Base-by-base conservation (phyloP, 1,140 invertebrate genomes). In the Hermatobates lingyangjiaoensis region DNA sequence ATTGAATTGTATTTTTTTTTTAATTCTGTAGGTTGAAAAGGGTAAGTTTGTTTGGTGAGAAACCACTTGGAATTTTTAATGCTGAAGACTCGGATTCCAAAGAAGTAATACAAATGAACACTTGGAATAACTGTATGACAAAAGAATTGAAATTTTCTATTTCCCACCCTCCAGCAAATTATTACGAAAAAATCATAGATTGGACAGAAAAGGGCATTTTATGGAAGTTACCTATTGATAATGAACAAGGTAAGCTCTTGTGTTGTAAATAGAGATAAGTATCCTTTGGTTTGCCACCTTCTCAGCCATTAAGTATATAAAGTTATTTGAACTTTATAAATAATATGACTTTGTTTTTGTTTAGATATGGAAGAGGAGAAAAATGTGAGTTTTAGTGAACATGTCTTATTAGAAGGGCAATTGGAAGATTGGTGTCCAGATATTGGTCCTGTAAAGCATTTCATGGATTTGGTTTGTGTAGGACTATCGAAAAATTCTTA, bases 191-290 rank as follows among this genome's bases (percentile, higher is more conserved):
- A 70, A 83, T 94, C 77, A 87, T 91, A 50, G 61, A 79, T 45
- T 95, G 89, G 89, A 98, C 94, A 0, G 78, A 94, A 46, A 77
- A 92, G 65, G 89, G 88, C 42, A 95, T 92, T 70, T 59, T 97
- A 7, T 98, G 94, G 94, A 79, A 83, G 48, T 98, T 96, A 66
- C 95, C 95, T 12, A 93, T 98, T 52, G 72, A 98, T 66, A 98
- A 98, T 73, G 93, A 98, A 70, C 82, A 88, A 76, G 93, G 88
- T 88, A 69, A 38, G 20, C 38, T 3, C 38, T 48, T 42, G n/a
- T 50, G 23, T 51, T 44, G 12, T 45, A n/a, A n/a, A n/a, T n/a
- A n/a, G n/a, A n/a, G n/a, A n/a, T n/a, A n/a, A n/a, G n/a, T n/a
- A n/a, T n/a, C n/a, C n/a, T n/a, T n/a, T n/a, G n/a, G n/a, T n/a